phyloP scores from a whole-genome alignment of 2,888 invertebrate species.

The Dicycla oo region DNA sequence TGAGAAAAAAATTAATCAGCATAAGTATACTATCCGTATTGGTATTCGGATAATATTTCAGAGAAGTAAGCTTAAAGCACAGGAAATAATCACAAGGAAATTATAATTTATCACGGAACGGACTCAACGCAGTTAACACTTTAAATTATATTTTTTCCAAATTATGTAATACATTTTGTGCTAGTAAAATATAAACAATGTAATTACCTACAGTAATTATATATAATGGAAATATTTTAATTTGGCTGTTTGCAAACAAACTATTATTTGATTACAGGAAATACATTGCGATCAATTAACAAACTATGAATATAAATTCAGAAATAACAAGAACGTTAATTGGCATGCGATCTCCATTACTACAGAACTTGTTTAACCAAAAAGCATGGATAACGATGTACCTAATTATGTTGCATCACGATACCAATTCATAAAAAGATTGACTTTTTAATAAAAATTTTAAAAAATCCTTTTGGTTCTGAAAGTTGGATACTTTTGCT shows the following conservation, averaged over 20 bases:
- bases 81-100: neutral
- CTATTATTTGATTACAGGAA: constrained; percentile 54
- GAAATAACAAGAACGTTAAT: constrained; percentile 51
- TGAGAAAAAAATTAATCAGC: neutral
- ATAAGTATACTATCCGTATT: no score
- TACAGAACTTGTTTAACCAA: constrained; percentile 57
- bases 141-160: no score
- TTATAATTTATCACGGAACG: neutral
- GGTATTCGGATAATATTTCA: no score
- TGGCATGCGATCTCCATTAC: constrained; percentile 43
- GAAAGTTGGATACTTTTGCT: neutral
- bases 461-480: neutral
- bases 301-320: constrained; percentile 43
- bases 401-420: constrained; percentile 45
- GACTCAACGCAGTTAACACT: neutral
- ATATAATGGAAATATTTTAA: constrained; percentile 12
- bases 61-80: no score
- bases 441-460: neutral
- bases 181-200: neutral
- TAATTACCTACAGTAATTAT: neutral
- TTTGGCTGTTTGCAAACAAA: constrained; percentile 16
- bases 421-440: neutral
- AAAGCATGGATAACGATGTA: constrained; percentile 26
- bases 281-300: constrained; percentile 41
- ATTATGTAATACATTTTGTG: neutral